phyloP scores from a whole-genome alignment of 2,113 vertebrate genomes.

The Corvus hawaiiensis region DNA sequence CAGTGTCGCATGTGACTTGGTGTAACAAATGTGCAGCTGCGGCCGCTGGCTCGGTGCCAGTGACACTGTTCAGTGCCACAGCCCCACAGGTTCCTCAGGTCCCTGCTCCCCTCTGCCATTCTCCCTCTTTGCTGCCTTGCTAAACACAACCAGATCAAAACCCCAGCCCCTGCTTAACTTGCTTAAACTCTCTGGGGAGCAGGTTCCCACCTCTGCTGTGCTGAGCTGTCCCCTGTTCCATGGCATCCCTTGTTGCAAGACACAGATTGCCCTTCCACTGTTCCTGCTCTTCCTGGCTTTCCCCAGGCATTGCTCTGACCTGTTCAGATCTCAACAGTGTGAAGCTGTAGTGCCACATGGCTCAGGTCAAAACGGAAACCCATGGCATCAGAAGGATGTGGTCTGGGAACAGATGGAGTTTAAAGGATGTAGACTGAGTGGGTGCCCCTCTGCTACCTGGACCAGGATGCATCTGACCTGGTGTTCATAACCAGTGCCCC shows the following conservation, averaged over 20 bases:
- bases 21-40: neutral
- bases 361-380: neutral
- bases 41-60: neutral
- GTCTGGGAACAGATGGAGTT: neutral
- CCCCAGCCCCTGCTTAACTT: neutral
- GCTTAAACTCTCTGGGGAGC: neutral
- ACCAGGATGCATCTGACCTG: neutral
- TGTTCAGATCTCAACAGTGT: neutral
- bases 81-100: neutral
- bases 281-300: neutral
- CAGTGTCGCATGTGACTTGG: neutral
- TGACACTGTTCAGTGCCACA: neutral
- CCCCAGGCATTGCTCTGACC: neutral
- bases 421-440: neutral
- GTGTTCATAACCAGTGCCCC: neutral
- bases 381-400: neutral
- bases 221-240: neutral
- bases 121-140: neutral
- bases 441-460: neutral
- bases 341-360: neutral
- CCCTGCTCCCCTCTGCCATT: neutral
- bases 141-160: neutral
- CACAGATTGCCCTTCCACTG: rapidly evolving
- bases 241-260: neutral
- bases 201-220: neutral